These are phyloP conservation scores for Halocynthia aurantium DNA, from an alignment of 23 tunicate genomes.

Conservation along the genomic window DNA sequence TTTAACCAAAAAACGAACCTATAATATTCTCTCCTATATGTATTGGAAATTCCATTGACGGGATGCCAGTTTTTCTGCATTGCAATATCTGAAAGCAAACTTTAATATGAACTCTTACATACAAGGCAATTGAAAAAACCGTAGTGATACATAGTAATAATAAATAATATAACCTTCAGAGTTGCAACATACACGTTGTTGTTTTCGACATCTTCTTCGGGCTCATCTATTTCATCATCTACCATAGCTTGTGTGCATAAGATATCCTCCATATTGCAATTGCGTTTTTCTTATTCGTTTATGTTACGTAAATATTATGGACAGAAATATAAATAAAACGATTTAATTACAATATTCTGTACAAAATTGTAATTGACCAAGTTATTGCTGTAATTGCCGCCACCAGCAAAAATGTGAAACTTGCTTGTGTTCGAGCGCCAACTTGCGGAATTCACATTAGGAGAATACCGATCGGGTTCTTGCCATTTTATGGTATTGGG, in stretches of 20 bases:
- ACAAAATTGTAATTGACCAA: too few relatives aligned
- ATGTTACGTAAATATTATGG: too few relatives aligned
- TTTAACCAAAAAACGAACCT: constrained; percentile 13
- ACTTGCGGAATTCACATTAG: too few relatives aligned
- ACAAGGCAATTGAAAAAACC: not conserved
- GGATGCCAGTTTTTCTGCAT: constrained; percentile 9
- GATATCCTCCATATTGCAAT: constrained; percentile 26
- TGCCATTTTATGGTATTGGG: too few relatives aligned
- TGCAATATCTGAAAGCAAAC: constrained; percentile 7
- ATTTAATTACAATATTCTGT: too few relatives aligned
- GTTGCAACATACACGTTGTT: constrained; percentile 38
- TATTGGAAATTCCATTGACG: constrained; percentile 25
- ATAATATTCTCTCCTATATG: constrained; percentile 57
- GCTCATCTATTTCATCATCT: constrained; percentile 23
- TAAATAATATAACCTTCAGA: constrained; percentile 21
- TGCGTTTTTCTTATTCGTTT: too few relatives aligned
- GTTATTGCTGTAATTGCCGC: too few relatives aligned
- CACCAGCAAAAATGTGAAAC: too few relatives aligned
- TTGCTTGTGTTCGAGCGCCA: too few relatives aligned
- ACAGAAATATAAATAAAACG: too few relatives aligned
- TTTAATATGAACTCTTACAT: not conserved
- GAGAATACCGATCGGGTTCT: too few relatives aligned
- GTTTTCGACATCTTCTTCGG: not conserved
- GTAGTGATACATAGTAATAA: not conserved
- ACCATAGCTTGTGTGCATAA: constrained; percentile 42